Evolutionary conservation across 2,797 vertebrate genomes (phyloP).

Genomic region (Nyctibius grandis): DNA sequence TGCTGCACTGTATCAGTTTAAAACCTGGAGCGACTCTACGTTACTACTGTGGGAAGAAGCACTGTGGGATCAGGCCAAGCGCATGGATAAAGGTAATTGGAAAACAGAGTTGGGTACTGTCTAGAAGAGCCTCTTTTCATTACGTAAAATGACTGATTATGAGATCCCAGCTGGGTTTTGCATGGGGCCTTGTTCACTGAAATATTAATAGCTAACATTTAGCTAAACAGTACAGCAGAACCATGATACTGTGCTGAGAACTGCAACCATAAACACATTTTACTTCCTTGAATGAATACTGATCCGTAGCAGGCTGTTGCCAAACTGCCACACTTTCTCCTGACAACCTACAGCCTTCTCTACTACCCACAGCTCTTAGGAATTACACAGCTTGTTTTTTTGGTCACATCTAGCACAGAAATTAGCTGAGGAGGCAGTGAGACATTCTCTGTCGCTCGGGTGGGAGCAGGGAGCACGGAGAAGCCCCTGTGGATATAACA

Average conservation of each 20-base stretch:
- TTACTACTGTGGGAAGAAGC: neutral
- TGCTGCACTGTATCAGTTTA: neutral
- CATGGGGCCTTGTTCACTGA: conserved; percentile 20
- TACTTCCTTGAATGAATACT: neutral
- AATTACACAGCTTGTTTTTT: neutral
- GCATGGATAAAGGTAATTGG: neutral
- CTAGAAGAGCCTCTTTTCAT: neutral
- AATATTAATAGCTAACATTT: conserved; percentile 48
- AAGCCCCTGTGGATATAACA: neutral
- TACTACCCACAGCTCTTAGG: neutral
- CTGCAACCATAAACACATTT: neutral
- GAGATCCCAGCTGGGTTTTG: conserved; percentile 27
- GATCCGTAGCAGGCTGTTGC: neutral
- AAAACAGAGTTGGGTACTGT: neutral
- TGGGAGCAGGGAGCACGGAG: neutral
- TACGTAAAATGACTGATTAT: conserved; percentile 1
- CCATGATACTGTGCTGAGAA: neutral
- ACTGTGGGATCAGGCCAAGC: neutral
- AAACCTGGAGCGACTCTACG: neutral
- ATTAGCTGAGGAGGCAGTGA: neutral
- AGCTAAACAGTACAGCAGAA: conserved; percentile 2
- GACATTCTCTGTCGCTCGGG: neutral
- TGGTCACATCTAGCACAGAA: neutral
- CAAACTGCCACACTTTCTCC: neutral
- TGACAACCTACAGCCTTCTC: neutral